Evolutionary conservation across 1,140 invertebrate genomes (phyloP), one percentile per base, ranked within the genome.

Genomic region (Diachasmimorpha longicaudata): DNA sequence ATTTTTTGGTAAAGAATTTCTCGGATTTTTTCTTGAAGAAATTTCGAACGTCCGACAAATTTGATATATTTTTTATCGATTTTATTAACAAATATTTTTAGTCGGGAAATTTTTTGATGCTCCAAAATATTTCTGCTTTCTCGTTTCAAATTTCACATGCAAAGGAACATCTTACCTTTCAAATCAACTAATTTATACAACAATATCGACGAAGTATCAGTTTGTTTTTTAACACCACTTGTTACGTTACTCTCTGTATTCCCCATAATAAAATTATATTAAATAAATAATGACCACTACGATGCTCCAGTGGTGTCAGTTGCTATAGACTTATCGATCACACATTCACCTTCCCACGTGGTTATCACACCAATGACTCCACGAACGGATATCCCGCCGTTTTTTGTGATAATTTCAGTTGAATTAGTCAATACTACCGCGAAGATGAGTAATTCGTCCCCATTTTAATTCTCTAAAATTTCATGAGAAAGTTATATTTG

Each of bases 221-320:
- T 96, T 85, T 97, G 96, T 79, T 97, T 97, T 86, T 97, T 97
- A 0, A 97, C 96, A 68, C 95, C 95, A 86, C 95, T 96, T 0
- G 95, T 94, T 9, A 97, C 96, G 89, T 97, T 96, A 82, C 96
- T 97, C 82, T 97, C 95, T 2, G 96, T 96, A 92, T 97, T 97
- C 82, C 96, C 96, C 96, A 97, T 96, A 69, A 87, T 85, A 77
- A 63, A 63, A 63, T 63, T 63, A 23, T 25, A 25, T 63, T 25
- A 55, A n/a, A 63, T 8, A 25, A 63, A 25, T 25, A 14, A 6
- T 31, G 8, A 63, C 4, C 58, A 25, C 14, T 9, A 23, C 14
- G 19, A 5, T 63, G 25, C 19, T 8, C 13, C 2, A 21, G 23
- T 25, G 14, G 0, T 25, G 4, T 4, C 58, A 63, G 58, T 63